Conservation (phyloP, 37 sponge, comb jelly and placozoan species). For the Hexactinellida sp. region DNA sequence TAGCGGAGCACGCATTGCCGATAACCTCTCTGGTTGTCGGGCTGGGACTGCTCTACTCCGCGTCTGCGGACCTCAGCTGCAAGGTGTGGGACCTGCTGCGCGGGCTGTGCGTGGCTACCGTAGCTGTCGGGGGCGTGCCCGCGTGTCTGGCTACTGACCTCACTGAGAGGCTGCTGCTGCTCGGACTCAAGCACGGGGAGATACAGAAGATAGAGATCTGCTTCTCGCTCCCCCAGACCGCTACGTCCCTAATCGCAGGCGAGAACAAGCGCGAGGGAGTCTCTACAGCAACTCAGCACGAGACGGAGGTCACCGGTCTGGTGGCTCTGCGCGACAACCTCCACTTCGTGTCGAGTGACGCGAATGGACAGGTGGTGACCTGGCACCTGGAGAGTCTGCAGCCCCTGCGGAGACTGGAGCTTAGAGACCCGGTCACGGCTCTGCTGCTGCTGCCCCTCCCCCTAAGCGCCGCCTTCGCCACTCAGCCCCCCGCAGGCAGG, state of each 20-base stretch:
- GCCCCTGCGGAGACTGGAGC: neutral
- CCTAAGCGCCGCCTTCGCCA: neutral
- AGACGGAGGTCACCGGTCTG: neutral
- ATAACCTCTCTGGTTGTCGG: neutral
- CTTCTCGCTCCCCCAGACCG: neutral
- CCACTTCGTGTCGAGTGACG: slow-evolving; percentile 3
- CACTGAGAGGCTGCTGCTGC: neutral
- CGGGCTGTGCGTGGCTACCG: neutral
- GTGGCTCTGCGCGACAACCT: neutral
- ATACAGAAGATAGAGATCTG: neutral
- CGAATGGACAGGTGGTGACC: neutral
- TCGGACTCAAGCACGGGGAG: neutral
- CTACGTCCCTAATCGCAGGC: neutral
- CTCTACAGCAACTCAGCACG: neutral
- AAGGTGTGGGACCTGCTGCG: slow-evolving; percentile 5
- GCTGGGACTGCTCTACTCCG: neutral
- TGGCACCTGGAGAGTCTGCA: neutral
- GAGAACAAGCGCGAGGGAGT: neutral
- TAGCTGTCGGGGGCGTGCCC: neutral
- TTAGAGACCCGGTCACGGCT: neutral
- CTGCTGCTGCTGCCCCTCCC: neutral
- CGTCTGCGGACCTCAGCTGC: neutral
- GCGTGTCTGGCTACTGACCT: neutral
- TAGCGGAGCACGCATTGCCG: neutral
- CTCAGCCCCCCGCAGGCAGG: neutral